Evolutionary conservation across 2,888 invertebrate species (phyloP), one percentile per base, ranked within the genome.

Genomic region (Slavum lentiscoides): DNA sequence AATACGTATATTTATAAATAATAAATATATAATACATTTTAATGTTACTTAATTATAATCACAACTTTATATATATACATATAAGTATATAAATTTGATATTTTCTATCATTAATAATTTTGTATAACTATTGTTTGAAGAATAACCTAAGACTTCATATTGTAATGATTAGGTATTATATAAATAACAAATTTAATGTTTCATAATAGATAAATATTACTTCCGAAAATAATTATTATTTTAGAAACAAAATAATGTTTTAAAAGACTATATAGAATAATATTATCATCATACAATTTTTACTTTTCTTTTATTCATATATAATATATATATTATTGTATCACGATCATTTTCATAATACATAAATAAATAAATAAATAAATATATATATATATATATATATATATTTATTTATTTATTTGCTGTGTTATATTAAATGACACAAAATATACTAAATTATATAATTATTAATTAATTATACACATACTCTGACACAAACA

Each of bases 381-480:
- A n/a, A 30, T 30, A 30, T 30, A 30, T 30, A 30, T 30, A 30
- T 30, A 30, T 30, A 30, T 30, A n/a, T 69, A 55, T 8, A 30
- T 30, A 55, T 55, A 30, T 55, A 19, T 55, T 7, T 55, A 21
- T 21, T 6, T 39, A 30, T 66, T 39, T 37, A 17, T 39, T 39
- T 72, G 21, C n/a, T 43, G 61, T 30, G 23, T 21, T 37, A 75
- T 67, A 75, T 7, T 66, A 67, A 58, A 58, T 67, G 55, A 43
- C 30, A 43, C 30, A 76, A 67, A 76, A 76, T 76, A 68, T 49
- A 75, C 58, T 75, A 43, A 75, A 43, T 17, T 75, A 39, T 75
- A 75, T 67, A 55, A 37, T 75, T 72, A 58, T 19, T 67, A 55
- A 37, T 75, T 72, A 58, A 19, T 59, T 58, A 58, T 75, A 59